Conservation (phyloP, 2,888 invertebrate species). For the Andrena dorsata region DNA sequence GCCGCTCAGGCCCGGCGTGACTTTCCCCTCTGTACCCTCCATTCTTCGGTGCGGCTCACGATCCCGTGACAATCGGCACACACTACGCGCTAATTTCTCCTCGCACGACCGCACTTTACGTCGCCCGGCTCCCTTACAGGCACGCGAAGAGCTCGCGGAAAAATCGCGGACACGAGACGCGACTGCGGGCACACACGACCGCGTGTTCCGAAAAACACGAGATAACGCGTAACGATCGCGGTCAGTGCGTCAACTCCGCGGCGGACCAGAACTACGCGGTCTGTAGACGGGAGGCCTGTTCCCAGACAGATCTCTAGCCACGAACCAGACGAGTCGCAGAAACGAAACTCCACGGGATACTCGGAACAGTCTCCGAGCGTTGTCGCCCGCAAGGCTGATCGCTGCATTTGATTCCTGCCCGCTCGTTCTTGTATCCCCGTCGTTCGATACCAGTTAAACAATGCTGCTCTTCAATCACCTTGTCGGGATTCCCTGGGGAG, state of each 20-base stretch:
- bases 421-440: background rate
- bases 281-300: slow-evolving; percentile 34
- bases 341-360: slow-evolving; percentile 21
- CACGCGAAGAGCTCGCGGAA: slow-evolving; percentile 19
- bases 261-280: slow-evolving; percentile 34
- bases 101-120: slow-evolving; percentile 50
- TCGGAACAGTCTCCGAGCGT: background rate
- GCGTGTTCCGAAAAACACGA: slow-evolving; percentile 66
- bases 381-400: slow-evolving; percentile 6
- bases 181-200: slow-evolving; percentile 52
- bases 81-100: slow-evolving; percentile 36
- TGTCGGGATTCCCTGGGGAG: background rate
- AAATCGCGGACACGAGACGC: slow-evolving; percentile 43
- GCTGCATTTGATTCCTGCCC: background rate
- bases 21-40: slow-evolving; percentile 60
- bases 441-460: background rate
- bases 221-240: slow-evolving; percentile 59
- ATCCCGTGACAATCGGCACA: background rate
- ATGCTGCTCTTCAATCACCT: background rate
- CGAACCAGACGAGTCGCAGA: slow-evolving; percentile 24
- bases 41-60: slow-evolving; percentile 36
- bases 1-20: slow-evolving; percentile 40
- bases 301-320: slow-evolving; percentile 7
- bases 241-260: slow-evolving; percentile 60
- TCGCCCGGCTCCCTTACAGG: background rate